Evolutionary conservation across 2,797 vertebrate species (phyloP).

Genomic region (Aldrovandia affinis): DNA sequence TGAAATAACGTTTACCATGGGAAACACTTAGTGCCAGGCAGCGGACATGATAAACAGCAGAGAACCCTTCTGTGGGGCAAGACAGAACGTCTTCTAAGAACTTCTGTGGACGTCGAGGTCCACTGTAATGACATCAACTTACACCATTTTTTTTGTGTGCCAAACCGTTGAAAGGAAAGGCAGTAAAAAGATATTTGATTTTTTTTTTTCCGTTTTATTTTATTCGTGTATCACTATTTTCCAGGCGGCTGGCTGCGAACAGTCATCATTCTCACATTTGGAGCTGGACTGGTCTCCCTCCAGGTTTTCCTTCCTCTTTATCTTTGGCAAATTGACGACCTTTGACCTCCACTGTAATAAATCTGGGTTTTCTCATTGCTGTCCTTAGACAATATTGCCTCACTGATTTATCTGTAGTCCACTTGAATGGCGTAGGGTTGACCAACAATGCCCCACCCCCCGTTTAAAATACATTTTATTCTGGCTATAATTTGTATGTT

Average conservation of each 20-base stretch:
- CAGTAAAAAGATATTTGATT: neutral
- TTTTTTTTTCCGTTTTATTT: neutral
- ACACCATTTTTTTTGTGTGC: neutral
- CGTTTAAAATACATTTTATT: too few relatives aligned
- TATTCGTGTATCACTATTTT: neutral
- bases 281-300: neutral
- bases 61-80: neutral
- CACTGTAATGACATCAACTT: neutral
- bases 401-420: too few relatives aligned
- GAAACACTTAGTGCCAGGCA: neutral
- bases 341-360: too few relatives aligned
- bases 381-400: too few relatives aligned
- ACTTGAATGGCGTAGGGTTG: too few relatives aligned
- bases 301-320: neutral
- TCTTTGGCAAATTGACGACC: too few relatives aligned
- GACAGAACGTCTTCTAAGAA: neutral
- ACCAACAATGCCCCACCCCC: too few relatives aligned
- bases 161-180: neutral
- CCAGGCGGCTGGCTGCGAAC: neutral
- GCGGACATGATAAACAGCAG: neutral
- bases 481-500: too few relatives aligned
- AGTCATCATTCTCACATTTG: neutral
- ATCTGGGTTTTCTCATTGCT: too few relatives aligned
- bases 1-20: conserved; percentile 1
- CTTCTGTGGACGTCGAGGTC: neutral